Base-by-base conservation (phyloP, 2,888 invertebrate species). In the Microplitis deprimator region DNA sequence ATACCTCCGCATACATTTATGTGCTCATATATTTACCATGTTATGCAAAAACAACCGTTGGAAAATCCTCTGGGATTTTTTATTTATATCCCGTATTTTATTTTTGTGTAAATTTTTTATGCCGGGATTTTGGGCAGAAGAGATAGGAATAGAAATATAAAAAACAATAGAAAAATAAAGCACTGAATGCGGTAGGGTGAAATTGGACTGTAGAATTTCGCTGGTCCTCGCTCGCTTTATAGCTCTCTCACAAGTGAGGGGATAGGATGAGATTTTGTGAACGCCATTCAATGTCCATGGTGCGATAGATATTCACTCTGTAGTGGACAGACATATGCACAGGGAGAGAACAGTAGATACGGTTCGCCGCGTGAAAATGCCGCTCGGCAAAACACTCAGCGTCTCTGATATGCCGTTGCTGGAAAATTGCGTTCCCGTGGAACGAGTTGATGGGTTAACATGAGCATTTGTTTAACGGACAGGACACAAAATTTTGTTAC, bases 401-500 rank as follows among this genome's bases (percentile, higher is more conserved):
- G 62, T 50, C 29, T 68, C 77, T 62, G 41, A 50, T 50, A 50
- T 50, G 50, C 50, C 50, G 4, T 13, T 50, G 13, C 10, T 41
- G 73, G 69, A 20, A 77, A 77, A 73, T 73, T 69, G 72, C 72
- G 73, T 73, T 73, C 69, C 68, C 67, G 60, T 72, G 50, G 72
- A 73, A 64, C 67, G 40, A 60, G 68, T 41, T 38, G 68, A 77
- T 68, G n/a, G 72, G 68, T 73, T 60, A 68, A 59, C 50, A 73
- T 41, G 68, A 50, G 67, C 73, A 73, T 74, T 65, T 73, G 70
- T 69, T 65, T 50, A 64, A 73, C 68, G 65, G 67, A 40, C 64
- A 65, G 39, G 50, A 64, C 59, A 50, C 50, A 29, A 39, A 69
- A 70, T 17, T 73, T 38, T 13, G 29, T 29, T 65, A 38, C 13